Base-by-base conservation (phyloP, 2,797 vertebrate genomes). In the Galagoides demidoff region DNA sequence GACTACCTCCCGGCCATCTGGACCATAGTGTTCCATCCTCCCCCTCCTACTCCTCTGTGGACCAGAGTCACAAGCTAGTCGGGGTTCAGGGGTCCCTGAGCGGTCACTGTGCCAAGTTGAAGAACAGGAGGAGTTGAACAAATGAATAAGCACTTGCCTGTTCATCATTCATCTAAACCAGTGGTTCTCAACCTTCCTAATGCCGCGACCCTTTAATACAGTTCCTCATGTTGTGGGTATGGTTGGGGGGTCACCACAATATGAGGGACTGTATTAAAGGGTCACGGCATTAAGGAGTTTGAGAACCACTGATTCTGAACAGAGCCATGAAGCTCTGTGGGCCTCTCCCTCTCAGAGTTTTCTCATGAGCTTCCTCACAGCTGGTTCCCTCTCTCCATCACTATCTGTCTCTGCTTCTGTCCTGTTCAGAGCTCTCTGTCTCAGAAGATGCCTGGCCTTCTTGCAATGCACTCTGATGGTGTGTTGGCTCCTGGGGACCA, bases 1-100 rank as follows among this genome's bases (percentile, higher is more conserved):
- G 13, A 49, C 34, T 13, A 52, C 74, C 70, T 92, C 74, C 64
- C 77, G 82, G 73, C 61, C 95, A 68, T 79, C 70, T 95, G 85
- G 85, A 77, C 76, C 45, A 14, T 37, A 78, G 17, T 37, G 78
- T 39, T 23, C 63, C 5, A 14, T 13, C 14, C 39, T 45, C 19
- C 66, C 79, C 39, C 39, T n/a, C n/a, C 7, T 57, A 66, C 49
- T 34, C 34, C 43, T 88, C 63, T 37, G 17, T 16, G 34, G 52
- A 59, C 34, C 29, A 59, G 14, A 90, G 74, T 66, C 61, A 29
- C 2, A 4, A 52, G 17, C 0, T 1, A 52, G 43, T 2, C 57
- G 3, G 3, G 66, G 23, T 23, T 63, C 49, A 63, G 23, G 34
- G 83, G 66, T 23, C 2, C 43, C 71, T 45, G 14, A 79, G 57